Evolutionary conservation across 1,140 invertebrate genomes (phyloP), one percentile per base, ranked within the genome.

Genomic region (Drosophila miranda): DNA sequence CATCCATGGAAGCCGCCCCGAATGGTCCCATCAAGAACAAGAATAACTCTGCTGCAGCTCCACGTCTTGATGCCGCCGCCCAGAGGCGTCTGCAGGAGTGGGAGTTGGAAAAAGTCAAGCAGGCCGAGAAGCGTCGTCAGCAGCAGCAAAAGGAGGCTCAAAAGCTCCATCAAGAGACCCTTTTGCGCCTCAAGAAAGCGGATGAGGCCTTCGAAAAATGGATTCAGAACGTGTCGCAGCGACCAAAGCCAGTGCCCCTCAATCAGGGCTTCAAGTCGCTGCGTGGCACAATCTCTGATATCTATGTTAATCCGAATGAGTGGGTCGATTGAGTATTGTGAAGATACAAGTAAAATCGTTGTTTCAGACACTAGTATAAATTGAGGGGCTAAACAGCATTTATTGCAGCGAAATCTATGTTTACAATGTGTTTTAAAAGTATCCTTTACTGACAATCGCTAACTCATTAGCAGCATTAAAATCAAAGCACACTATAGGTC

Each of bases 161-260:
- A 8, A 51, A 42, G 3, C 44, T 44, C 5, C 51, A 72, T n/a
- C 58, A 52, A 28, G 23, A 61, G 38, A 41, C 34, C 11, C 9
- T 21, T 4, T 16, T 66, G 26, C 82, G 81, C 8, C 73, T 70
- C 38, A 21, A 67, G 9, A 38, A 68, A 44, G 61, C 78, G 6
- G 48, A 62, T 0, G 28, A 54, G 14, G 81, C 81, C 9, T 86
- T 76, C 58, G 43, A 68, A 48, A 59, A 66, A 0, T 86, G 81
- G 81, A 61, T 82, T 9, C 68, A 70, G 56, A 60, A 68, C 19
- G 82, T 62, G 16, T 52, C 38, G 0, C 57, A 75, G 9, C 59
- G 79, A 0, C 78, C 87, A 19, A 89, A 88, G 38, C 87, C 87
- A 2, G 87, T 89, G 30, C 87, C 87, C 3, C 56, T 81, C 2